Conservation (phyloP, 1,140 invertebrate species). For the Drosophila mayri region DNA sequence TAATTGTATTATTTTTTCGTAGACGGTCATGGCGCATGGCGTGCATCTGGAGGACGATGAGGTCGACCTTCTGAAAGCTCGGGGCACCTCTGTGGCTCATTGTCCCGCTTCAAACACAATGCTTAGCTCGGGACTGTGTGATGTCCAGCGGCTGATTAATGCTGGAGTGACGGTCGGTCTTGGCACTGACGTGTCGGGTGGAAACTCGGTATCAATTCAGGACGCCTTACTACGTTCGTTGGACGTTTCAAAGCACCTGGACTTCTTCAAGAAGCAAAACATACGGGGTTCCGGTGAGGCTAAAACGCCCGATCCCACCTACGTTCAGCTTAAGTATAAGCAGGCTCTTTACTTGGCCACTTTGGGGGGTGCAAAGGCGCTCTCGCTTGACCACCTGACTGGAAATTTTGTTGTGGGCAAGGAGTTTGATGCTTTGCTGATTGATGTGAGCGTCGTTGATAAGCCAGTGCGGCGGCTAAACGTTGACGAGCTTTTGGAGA, state of each 20-base stretch:
- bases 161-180: conserved; percentile 91
- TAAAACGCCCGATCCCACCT: conserved; percentile 38
- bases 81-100: conserved; percentile 90
- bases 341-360: conserved; percentile 95
- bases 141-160: conserved; percentile 89
- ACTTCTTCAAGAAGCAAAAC: conserved; percentile 83
- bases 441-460: conserved; percentile 87
- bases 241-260: conserved; percentile 90
- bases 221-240: conserved; percentile 91
- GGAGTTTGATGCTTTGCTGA: conserved; percentile 93
- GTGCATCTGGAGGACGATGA: conserved; percentile 91
- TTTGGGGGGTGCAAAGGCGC: conserved; percentile 92
- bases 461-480: conserved; percentile 75
- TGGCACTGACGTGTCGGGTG: conserved; percentile 95
- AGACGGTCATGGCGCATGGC: conserved; percentile 91
- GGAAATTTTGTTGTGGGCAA: conserved; percentile 93
- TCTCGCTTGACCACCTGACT: conserved; percentile 89
- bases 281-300: conserved; percentile 63
- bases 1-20: conserved; percentile 1
- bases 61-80: conserved; percentile 88
- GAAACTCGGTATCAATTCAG: conserved; percentile 91
- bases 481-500: conserved; percentile 88
- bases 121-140: conserved; percentile 93
- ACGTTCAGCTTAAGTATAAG: conserved; percentile 88
- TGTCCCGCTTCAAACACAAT: conserved; percentile 95